Conservation (phyloP, 2,113 vertebrate species). For the Herpetotheres cachinnans region DNA sequence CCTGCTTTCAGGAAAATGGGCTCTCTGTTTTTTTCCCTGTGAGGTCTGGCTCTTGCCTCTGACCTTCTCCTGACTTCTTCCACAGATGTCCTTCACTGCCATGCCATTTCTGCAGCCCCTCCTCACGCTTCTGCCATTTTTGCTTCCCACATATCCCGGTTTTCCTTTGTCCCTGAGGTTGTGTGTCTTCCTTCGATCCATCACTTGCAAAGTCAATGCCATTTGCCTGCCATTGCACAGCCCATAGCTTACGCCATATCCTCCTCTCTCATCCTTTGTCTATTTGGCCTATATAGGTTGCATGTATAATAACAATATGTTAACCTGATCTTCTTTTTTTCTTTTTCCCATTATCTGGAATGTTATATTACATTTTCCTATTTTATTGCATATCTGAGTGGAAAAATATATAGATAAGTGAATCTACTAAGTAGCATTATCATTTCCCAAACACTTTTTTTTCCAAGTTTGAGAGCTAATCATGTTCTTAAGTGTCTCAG, state of each 20-base stretch:
- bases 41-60: background rate
- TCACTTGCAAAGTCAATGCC: background rate
- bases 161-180: background rate
- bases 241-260: accelerated
- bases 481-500: background rate
- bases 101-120: background rate
- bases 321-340: background rate
- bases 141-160: background rate
- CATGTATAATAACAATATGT: background rate
- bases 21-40: background rate
- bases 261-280: background rate
- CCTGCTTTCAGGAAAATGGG: background rate
- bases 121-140: background rate
- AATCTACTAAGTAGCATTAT: background rate
- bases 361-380: background rate
- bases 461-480: background rate
- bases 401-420: background rate
- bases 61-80: conserved; percentile 2
- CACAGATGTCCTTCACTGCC: background rate
- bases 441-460: background rate
- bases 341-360: background rate
- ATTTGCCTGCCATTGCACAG: background rate
- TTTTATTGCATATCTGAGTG: background rate
- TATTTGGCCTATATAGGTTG: background rate
- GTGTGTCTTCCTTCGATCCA: background rate